Evolutionary conservation across 2,888 invertebrate genomes (phyloP).

Genomic region (Aspidiotus destructor): DNA sequence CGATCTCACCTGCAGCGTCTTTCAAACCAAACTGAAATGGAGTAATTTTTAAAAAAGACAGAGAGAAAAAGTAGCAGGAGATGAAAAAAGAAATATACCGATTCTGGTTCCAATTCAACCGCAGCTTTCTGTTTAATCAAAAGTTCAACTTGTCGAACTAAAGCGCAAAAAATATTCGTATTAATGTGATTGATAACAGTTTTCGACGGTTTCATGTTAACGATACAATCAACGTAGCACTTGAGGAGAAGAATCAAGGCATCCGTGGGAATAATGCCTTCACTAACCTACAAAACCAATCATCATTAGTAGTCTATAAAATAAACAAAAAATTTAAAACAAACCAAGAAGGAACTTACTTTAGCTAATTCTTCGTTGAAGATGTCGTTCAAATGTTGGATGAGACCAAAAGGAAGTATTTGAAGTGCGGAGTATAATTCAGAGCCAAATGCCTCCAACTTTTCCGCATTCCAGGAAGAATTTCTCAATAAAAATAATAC

Average conservation of each 20-base stretch:
- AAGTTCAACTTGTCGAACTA: slow-evolving; percentile 21
- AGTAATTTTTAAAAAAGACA: slow-evolving; percentile 23
- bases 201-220: slow-evolving; percentile 19
- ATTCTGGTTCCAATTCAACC: not conserved
- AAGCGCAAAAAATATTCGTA: slow-evolving; percentile 12
- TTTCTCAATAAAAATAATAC: slow-evolving; percentile 25
- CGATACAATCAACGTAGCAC: slow-evolving; percentile 52
- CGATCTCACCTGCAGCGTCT: slow-evolving; percentile 9
- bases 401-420: slow-evolving; percentile 27
- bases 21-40: slow-evolving; percentile 5
- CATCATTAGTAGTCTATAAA: not conserved
- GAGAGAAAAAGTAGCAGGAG: slow-evolving; percentile 18
- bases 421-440: slow-evolving; percentile 30
- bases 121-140: slow-evolving; percentile 22
- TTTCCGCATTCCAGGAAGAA: slow-evolving; percentile 28
- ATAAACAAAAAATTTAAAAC: not conserved
- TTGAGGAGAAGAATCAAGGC: slow-evolving; percentile 53
- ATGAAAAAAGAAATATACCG: not conserved
- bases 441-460: slow-evolving; percentile 20
- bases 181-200: slow-evolving; percentile 17
- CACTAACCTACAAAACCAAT: slow-evolving; percentile 48
- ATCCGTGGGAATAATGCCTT: slow-evolving; percentile 49
- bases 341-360: slow-evolving; percentile 12
- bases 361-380: slow-evolving; percentile 35
- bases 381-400: slow-evolving; percentile 34